Conservation (phyloP, 2,888 invertebrate species). For the Lithophane semibrunnea region DNA sequence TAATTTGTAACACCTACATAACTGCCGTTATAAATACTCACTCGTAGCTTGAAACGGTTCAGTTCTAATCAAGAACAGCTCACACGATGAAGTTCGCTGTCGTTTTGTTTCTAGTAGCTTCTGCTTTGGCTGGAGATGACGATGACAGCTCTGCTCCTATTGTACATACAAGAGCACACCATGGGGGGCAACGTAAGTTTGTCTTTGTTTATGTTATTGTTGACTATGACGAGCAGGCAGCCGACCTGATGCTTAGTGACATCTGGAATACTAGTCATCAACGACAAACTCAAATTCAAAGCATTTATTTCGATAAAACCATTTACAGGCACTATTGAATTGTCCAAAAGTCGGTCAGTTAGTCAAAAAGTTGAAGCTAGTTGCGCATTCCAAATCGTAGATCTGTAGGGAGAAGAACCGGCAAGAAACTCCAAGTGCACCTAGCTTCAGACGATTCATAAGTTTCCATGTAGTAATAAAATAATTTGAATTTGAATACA, state of each 20-base stretch:
- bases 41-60: not conserved
- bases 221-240: not conserved
- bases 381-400: too few relatives aligned
- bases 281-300: too few relatives aligned
- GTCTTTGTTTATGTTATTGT: not conserved
- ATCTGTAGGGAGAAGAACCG: too few relatives aligned
- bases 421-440: too few relatives aligned
- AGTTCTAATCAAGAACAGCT: not conserved
- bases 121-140: not conserved
- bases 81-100: constrained; percentile 11
- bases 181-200: constrained; percentile 15
- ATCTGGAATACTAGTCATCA: not conserved
- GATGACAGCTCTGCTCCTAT: too few relatives aligned
- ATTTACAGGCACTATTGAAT: too few relatives aligned
- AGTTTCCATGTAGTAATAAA: too few relatives aligned
- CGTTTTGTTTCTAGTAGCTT: constrained; percentile 5
- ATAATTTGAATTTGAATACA: too few relatives aligned
- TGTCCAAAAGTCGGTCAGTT: too few relatives aligned
- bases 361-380: too few relatives aligned
- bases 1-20: constrained; percentile 13
- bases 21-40: not conserved
- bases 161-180: constrained; percentile 10
- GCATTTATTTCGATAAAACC: too few relatives aligned
- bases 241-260: not conserved
- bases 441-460: too few relatives aligned